Conservation (phyloP, 2,113 vertebrate genomes). For the Cheirogaleus medius region DNA sequence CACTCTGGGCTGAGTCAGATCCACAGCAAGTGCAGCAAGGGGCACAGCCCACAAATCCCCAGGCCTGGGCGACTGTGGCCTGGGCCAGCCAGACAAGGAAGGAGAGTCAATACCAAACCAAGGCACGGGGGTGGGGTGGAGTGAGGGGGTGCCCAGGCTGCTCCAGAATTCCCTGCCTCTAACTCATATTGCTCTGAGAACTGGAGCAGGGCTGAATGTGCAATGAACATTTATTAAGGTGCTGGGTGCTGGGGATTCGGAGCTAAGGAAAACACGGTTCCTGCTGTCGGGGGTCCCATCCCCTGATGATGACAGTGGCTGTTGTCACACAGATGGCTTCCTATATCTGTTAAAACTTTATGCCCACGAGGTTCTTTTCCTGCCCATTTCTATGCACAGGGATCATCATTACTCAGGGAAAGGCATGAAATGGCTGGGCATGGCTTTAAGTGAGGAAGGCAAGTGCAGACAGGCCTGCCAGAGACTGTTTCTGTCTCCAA, state of each 20-base stretch:
- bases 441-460: not conserved
- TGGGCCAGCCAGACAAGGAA: not conserved
- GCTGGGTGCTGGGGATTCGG: no score
- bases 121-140: no score
- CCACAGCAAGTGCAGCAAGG: not conserved
- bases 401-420: not conserved
- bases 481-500: not conserved
- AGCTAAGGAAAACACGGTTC: not conserved
- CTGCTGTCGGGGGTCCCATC: fast-evolving
- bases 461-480: not conserved
- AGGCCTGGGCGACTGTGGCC: not conserved
- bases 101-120: not conserved
- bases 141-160: not conserved
- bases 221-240: not conserved
- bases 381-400: not conserved
- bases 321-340: not conserved
- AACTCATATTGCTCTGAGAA: not conserved
- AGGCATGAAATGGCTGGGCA: no score
- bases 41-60: not conserved
- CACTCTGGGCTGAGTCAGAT: not conserved
- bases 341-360: not conserved
- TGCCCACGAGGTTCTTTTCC: not conserved
- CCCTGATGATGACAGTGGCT: not conserved
- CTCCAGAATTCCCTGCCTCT: not conserved
- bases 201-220: not conserved